phyloP scores from a whole-genome alignment of 2,888 invertebrate species.

The Caenorhabditis sp. region DNA sequence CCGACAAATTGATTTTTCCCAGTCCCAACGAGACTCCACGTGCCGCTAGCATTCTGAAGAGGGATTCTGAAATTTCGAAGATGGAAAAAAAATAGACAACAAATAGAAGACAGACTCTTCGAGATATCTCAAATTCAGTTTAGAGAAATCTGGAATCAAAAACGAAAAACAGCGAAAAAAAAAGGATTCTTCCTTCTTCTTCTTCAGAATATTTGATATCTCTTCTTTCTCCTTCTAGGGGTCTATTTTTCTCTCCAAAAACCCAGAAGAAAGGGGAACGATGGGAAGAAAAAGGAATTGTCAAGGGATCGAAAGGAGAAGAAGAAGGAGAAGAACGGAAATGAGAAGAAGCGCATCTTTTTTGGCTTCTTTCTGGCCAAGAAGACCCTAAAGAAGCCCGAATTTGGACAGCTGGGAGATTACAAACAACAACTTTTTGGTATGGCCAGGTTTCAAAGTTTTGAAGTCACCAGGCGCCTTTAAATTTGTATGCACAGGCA shows the following conservation, averaged over 20 bases:
- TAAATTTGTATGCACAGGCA: no score
- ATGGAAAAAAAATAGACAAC: no score
- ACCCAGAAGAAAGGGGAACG: not conserved
- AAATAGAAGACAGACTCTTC: no score
- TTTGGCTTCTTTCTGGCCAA: conserved; percentile 6
- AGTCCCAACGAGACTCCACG: conserved; percentile 82
- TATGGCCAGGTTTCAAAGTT: no score
- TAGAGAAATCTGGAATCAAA: no score
- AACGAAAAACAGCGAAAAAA: conserved; percentile 16
- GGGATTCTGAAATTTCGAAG: not conserved
- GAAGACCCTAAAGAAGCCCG: not conserved
- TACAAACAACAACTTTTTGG: not conserved
- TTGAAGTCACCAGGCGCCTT: no score
- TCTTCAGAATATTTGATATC: conserved; percentile 24
- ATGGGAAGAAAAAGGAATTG: conserved; percentile 17
- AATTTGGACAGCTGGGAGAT: no score
- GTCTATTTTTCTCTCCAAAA: conserved; percentile 2
- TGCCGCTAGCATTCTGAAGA: conserved; percentile 78
- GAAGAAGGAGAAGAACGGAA: conserved; percentile 19
- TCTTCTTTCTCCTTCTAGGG: not conserved
- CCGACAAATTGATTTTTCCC: conserved; percentile 82
- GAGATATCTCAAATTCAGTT: no score
- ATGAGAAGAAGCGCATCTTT: conserved; percentile 10
- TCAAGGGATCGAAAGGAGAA: conserved; percentile 16
- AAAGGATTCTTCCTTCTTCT: not conserved